Conservation (phyloP, 1,140 invertebrate species). For the Lordiphosa stackelbergi region DNA sequence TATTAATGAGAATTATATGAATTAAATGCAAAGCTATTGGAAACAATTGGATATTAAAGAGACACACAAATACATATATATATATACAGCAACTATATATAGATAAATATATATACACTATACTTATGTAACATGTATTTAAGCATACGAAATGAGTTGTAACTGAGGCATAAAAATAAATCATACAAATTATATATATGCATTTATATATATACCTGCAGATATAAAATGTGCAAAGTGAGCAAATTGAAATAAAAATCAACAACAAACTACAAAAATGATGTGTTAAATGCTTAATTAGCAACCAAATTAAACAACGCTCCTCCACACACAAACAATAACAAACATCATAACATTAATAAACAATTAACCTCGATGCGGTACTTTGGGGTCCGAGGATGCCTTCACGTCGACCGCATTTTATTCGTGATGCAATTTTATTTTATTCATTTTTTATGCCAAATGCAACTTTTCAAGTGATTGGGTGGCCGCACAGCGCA, state of each 20-base stretch:
- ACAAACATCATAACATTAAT: constrained; percentile 47
- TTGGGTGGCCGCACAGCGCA: background rate
- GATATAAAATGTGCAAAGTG: constrained; percentile 18
- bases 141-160: constrained; percentile 68
- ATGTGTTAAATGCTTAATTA: constrained; percentile 65
- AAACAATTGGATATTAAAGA: background rate
- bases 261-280: constrained; percentile 25
- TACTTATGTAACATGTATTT: constrained; percentile 69
- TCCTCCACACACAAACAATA: constrained; percentile 18
- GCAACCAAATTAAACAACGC: constrained; percentile 54
- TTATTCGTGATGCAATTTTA: constrained; percentile 58
- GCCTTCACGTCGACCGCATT: constrained; percentile 48
- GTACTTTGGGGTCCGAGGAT: constrained; percentile 4
- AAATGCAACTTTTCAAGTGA: constrained; percentile 20
- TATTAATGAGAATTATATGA: constrained; percentile 39
- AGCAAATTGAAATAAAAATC: constrained; percentile 47
- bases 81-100: constrained; percentile 23
- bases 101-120: constrained; percentile 42
- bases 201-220: background rate
- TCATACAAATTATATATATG: constrained; percentile 36
- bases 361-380: constrained; percentile 47
- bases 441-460: constrained; percentile 53
- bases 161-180: constrained; percentile 56
- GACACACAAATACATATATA: constrained; percentile 14
- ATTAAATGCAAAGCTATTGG: constrained; percentile 22